These are phyloP conservation scores for Crocodylus rhombifer DNA, from an alignment of 2,797 vertebrate genomes.

Conservation along the genomic window DNA sequence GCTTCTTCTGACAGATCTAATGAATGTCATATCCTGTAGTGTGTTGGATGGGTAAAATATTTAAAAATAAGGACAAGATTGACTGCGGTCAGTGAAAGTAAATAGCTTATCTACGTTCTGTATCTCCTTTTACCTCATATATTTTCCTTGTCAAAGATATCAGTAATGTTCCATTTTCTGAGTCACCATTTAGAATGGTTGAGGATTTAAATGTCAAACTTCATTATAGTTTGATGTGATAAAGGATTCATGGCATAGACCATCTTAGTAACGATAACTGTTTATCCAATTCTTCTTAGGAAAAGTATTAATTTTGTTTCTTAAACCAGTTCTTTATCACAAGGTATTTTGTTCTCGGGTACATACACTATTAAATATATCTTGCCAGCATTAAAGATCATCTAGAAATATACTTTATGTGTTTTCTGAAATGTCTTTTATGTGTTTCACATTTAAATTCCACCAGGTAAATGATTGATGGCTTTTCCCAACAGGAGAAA, in stretches of 20 bases:
- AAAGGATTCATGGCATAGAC: slow-evolving; percentile 53
- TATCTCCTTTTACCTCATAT: slow-evolving; percentile 39
- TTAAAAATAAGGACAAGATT: slow-evolving; percentile 24
- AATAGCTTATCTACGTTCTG: slow-evolving; percentile 52
- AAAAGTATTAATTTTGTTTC: slow-evolving; percentile 61
- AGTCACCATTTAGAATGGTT: slow-evolving; percentile 59
- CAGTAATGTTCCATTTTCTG: slow-evolving; percentile 62
- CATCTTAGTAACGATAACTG: slow-evolving; percentile 23
- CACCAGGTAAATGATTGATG: slow-evolving; percentile 36
- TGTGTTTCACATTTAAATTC: slow-evolving; percentile 69
- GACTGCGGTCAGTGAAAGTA: slow-evolving; percentile 62
- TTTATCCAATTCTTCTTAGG: slow-evolving; percentile 47
- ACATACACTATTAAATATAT: slow-evolving; percentile 30
- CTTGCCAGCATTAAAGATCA: slow-evolving; percentile 64
- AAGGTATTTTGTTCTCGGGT: slow-evolving; percentile 46
- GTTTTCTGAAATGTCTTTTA: slow-evolving; percentile 67
- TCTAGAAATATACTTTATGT: slow-evolving; percentile 58
- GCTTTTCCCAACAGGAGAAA: slow-evolving; percentile 43
- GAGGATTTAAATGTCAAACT: slow-evolving; percentile 61
- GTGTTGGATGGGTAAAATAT: slow-evolving; percentile 51
- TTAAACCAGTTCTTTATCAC: slow-evolving; percentile 44
- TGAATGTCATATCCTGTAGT: slow-evolving; percentile 45
- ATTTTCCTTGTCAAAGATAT: slow-evolving; percentile 63
- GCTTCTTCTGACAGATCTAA: slow-evolving; percentile 53
- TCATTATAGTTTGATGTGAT: slow-evolving; percentile 58